Evolutionary conservation across 2,113 vertebrate genomes (phyloP).

Genomic region (Coryphaenoides rupestris): DNA sequence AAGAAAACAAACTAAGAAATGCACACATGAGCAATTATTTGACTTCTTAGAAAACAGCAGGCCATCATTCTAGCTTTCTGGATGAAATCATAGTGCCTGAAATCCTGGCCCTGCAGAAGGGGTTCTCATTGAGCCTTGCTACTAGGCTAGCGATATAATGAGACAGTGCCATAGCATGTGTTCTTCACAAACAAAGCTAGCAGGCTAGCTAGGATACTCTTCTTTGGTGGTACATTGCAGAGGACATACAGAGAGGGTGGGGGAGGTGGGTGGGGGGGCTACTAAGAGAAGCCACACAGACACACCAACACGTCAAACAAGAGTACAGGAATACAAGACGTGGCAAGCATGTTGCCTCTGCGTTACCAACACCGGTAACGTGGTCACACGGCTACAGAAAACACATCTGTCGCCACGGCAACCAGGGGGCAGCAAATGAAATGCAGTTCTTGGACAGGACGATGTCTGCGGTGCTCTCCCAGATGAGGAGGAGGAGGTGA

Average conservation of each 20-base stretch:
- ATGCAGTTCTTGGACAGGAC: slow-evolving; percentile 4
- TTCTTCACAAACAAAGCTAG: too few species aligned
- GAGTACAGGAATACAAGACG: slow-evolving; percentile 17
- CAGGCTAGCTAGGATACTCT: slow-evolving; percentile 14
- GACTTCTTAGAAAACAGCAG: slow-evolving; percentile 32
- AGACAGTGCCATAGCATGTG: too few species aligned
- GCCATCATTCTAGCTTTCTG: slow-evolving; percentile 22
- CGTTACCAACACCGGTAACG: slow-evolving; percentile 15
- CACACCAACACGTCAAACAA: slow-evolving; percentile 53
- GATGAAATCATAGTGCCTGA: slow-evolving; percentile 26
- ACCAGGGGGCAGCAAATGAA: slow-evolving; percentile 27
- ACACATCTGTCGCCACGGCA: slow-evolving; percentile 31
- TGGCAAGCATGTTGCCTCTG: slow-evolving; percentile 38
- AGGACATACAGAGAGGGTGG: too few species aligned
- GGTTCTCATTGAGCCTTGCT: background rate
- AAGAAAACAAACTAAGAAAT: background rate
- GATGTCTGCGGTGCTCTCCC: slow-evolving; percentile 16
- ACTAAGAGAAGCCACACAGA: slow-evolving; percentile 41
- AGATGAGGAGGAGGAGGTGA: slow-evolving; percentile 17
- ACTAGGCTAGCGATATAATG: too few species aligned
- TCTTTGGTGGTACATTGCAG: slow-evolving; percentile 42
- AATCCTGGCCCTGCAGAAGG: slow-evolving; percentile 14
- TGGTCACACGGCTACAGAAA: slow-evolving; percentile 29
- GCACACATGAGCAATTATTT: slow-evolving; percentile 5
- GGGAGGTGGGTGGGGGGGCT: too few species aligned